Evolutionary conservation across 2,113 vertebrate species (phyloP).

Genomic region (Telmatochromis bifrenatus): DNA sequence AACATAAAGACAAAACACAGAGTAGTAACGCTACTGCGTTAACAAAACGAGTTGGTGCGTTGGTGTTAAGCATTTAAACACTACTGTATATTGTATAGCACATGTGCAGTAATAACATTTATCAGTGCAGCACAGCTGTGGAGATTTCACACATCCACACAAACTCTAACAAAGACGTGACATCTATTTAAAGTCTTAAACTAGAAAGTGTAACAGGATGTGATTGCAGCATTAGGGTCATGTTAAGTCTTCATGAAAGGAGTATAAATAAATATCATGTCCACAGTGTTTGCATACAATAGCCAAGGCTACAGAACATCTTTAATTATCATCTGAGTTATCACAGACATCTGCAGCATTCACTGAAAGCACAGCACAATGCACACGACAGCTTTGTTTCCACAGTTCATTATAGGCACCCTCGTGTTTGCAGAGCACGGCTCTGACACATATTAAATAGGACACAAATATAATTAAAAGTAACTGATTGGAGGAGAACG

Average conservation of each 20-base stretch:
- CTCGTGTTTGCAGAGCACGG: background rate
- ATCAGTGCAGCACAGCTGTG: background rate
- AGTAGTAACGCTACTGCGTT: background rate
- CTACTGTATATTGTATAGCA: background rate
- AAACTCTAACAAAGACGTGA: background rate
- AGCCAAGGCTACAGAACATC: background rate
- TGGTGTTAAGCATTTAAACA: background rate
- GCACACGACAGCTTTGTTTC: background rate
- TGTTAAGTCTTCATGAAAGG: background rate
- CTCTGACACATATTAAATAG: background rate
- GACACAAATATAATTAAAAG: background rate
- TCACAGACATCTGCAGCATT: background rate
- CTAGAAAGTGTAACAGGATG: background rate
- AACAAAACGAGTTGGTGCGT: background rate
- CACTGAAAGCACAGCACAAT: background rate
- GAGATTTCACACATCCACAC: background rate
- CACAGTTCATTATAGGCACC: background rate
- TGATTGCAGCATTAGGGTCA: fast-evolving
- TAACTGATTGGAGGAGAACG: background rate
- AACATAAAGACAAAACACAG: background rate
- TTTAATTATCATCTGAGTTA: background rate
- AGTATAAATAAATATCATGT: background rate
- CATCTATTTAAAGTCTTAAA: background rate
- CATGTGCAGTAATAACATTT: fast-evolving
- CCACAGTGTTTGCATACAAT: background rate